phyloP scores from a whole-genome alignment of 35 echinoderm and acorn worm genomes.

The Amphiura filiformis region DNA sequence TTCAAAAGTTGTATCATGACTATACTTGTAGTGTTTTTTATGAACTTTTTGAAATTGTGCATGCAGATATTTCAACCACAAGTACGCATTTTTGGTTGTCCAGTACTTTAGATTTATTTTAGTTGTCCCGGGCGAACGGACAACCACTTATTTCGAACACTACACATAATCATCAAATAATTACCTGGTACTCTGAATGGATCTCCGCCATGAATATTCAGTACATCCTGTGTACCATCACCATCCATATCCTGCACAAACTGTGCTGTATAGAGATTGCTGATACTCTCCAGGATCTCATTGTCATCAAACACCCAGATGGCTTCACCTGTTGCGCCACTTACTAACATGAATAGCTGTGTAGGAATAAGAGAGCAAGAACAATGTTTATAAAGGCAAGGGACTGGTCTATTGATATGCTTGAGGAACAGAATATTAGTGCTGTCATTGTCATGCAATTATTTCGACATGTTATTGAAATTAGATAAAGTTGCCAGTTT shows the following conservation, averaged over 20 bases:
- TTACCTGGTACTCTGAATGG: conserved; percentile 81
- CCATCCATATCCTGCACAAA: conserved; percentile 79
- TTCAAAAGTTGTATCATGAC: too few species aligned
- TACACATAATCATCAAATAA: too few species aligned
- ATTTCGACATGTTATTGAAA: too few species aligned
- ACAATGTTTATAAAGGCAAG: background rate
- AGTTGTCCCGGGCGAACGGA: too few species aligned
- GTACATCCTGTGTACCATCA: conserved; percentile 70
- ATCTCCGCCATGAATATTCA: conserved; percentile 92
- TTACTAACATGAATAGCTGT: conserved; percentile 73
- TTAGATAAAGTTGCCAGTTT: too few species aligned
- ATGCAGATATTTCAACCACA: too few species aligned
- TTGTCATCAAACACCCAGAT: conserved; percentile 73
- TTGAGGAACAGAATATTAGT: too few species aligned
- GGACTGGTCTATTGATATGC: too few species aligned
- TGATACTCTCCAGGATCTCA: conserved; percentile 42
- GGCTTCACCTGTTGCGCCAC: conserved; percentile 55
- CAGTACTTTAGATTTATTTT: background rate
- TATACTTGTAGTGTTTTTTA: too few species aligned
- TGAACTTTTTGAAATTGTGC: too few species aligned
- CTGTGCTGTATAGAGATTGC: conserved; percentile 92
- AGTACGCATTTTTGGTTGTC: background rate
- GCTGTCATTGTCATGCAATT: too few species aligned
- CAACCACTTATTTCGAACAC: background rate
- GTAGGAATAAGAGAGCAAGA: conserved; percentile 7